Percentiles rank a stretch among this genome's conserved stretches.
These are phyloP conservation scores for Shinisaurus crocodilurus DNA, from an alignment of 2,113 vertebrate genomes.

Conservation along the genomic window DNA sequence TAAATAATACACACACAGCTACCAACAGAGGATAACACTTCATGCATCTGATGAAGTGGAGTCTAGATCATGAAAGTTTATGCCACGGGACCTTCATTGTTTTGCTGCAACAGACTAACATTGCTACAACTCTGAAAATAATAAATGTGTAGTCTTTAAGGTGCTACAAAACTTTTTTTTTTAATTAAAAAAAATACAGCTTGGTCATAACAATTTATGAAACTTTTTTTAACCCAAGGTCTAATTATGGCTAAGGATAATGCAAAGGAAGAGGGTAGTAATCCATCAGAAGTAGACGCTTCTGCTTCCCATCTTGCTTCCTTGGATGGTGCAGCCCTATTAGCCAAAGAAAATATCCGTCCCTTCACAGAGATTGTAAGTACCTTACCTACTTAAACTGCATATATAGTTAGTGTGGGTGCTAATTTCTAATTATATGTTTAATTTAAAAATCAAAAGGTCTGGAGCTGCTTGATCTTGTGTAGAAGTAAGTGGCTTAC, in stretches of 20 bases:
- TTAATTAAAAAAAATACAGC: background rate
- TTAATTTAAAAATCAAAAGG: background rate
- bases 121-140: background rate
- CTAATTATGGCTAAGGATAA: slow-evolving; percentile 51
- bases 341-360: slow-evolving; percentile 58
- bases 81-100: background rate
- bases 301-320: slow-evolving; percentile 56
- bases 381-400: slow-evolving; percentile 21
- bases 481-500: background rate
- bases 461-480: background rate
- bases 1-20: background rate
- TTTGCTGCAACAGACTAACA: background rate
- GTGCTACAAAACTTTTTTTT: background rate
- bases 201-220: background rate
- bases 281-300: slow-evolving; percentile 27
- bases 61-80: background rate
- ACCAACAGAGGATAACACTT: background rate
- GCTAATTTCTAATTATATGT: background rate
- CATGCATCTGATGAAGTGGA: background rate
- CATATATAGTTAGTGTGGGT: background rate
- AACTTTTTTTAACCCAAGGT: slow-evolving; percentile 30
- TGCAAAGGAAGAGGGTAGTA: slow-evolving; percentile 23
- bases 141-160: background rate
- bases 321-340: slow-evolving; percentile 25
- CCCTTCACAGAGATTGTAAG: slow-evolving; percentile 81